Conservation (phyloP, 2,113 vertebrate species). For the Thamnophis sirtalis region DNA sequence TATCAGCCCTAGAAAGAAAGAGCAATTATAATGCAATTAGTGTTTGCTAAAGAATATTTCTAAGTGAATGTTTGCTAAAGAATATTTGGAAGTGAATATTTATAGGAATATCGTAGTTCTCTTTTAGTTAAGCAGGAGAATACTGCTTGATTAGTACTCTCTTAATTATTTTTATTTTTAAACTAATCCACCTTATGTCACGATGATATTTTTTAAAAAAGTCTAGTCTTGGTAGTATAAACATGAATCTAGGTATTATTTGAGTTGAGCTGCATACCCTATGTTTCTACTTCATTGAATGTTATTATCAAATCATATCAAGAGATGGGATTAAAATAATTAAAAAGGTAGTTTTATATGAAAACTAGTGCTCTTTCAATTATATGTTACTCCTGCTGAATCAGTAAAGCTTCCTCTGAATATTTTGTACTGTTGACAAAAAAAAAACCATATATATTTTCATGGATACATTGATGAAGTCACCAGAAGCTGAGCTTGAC, state of each 20-base stretch:
- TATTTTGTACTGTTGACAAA: neutral
- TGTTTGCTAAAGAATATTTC: slow-evolving; percentile 17
- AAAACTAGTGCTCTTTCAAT: neutral
- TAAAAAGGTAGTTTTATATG: neutral
- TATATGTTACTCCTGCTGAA: neutral
- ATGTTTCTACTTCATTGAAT: neutral
- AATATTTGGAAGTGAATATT: neutral
- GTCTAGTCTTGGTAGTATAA: neutral
- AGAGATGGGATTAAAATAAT: neutral
- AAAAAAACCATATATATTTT: neutral
- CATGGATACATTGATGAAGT: neutral
- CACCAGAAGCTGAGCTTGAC: neutral
- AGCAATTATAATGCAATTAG: slow-evolving; percentile 33
- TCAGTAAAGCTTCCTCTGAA: neutral
- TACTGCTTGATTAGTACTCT: neutral
- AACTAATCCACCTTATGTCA: neutral
- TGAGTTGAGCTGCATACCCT: neutral
- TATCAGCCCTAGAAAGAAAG: slow-evolving; percentile 17
- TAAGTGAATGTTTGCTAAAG: neutral
- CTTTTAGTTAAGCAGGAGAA: slow-evolving; percentile 27
- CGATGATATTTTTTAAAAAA: neutral
- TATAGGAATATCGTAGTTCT: slow-evolving; percentile 6
- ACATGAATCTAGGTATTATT: neutral
- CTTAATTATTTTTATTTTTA: neutral
- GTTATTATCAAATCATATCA: neutral